These are phyloP conservation scores for Brachyrhaphis roseni DNA, from an alignment of 2,797 vertebrate species.

Conservation along the genomic window DNA sequence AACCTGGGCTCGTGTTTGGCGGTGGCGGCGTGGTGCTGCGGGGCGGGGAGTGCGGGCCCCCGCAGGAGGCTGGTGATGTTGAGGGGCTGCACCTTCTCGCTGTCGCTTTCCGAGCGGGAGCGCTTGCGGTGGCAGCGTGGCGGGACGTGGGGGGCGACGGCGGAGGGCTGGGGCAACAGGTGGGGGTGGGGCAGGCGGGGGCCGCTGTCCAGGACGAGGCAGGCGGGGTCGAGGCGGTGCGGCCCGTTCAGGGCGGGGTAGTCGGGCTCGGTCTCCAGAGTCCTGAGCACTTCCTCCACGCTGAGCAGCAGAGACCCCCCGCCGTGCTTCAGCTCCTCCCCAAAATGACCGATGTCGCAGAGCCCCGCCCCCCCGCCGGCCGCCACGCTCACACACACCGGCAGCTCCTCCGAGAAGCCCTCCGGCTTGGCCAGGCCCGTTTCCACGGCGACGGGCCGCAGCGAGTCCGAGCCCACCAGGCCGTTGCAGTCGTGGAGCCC, in stretches of 20 bases:
- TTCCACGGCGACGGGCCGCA: constrained; percentile 70
- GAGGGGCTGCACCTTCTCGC: constrained; percentile 94
- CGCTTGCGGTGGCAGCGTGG: constrained; percentile 92
- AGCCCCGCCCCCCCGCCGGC: constrained; percentile 79
- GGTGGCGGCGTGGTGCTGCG: constrained; percentile 79
- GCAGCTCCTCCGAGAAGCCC: constrained; percentile 83
- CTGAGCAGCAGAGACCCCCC: constrained; percentile 91
- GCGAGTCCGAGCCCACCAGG: constrained; percentile 82
- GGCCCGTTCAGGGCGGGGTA: constrained; percentile 82
- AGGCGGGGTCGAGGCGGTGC: constrained; percentile 72
- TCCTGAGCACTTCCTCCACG: constrained; percentile 96
- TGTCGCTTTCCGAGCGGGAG: constrained; percentile 97
- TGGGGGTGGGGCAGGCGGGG: constrained; percentile 80
- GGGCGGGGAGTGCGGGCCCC: constrained; percentile 83
- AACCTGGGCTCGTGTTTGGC: constrained; percentile 90
- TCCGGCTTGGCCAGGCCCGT: constrained; percentile 84
- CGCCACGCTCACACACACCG: constrained; percentile 87
- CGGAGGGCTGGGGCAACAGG: constrained; percentile 83
- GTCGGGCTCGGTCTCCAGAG: constrained; percentile 83
- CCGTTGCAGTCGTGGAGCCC: constrained; percentile 94
- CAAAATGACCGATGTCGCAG: constrained; percentile 88
- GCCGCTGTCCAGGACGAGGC: constrained; percentile 72
- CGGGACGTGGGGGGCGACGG: constrained; percentile 85
- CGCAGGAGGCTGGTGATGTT: constrained; percentile 94
- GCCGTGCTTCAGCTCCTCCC: constrained; percentile 90